phyloP scores from a whole-genome alignment of 2,888 invertebrate species.

The Ophion ellenae region DNA sequence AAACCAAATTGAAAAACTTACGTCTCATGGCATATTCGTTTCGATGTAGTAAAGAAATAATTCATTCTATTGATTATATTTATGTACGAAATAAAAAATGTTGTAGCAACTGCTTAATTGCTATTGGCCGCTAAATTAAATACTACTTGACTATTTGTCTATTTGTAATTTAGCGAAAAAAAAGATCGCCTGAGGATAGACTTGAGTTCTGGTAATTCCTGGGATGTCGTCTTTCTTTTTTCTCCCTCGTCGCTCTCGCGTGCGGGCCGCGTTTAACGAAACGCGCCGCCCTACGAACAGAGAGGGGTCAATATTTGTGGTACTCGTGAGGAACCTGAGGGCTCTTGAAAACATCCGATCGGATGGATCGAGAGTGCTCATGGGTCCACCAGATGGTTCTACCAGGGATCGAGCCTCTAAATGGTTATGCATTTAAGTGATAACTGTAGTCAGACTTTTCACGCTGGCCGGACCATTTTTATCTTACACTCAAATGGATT shows the following conservation, averaged over 20 bases:
- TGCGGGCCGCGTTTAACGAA: constrained; percentile 78
- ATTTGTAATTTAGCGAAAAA: no score
- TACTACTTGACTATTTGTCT: no score
- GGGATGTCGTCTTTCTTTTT: constrained; percentile 2
- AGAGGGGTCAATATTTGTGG: constrained; percentile 79
- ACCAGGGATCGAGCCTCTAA: constrained; percentile 35
- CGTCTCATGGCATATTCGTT: no score
- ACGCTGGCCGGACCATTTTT: background rate
- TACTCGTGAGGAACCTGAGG: constrained; percentile 71
- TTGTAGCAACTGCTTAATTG: no score
- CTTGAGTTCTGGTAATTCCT: background rate
- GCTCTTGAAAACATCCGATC: constrained; percentile 74
- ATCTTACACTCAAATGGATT: background rate
- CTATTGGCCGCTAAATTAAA: no score
- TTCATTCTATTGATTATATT: no score
- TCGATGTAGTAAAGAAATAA: no score
- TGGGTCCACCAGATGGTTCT: constrained; percentile 43
- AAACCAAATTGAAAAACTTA: no score
- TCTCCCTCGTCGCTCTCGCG: constrained; percentile 46
- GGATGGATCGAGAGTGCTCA: constrained; percentile 64
- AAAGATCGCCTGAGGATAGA: no score
- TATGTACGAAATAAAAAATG: no score
- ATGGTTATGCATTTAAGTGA: constrained; percentile 57
- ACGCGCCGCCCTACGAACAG: constrained; percentile 69
- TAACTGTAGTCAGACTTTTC: constrained; percentile 20